Evolutionary conservation across 2,113 vertebrate genomes (phyloP), one percentile per base, ranked within the genome.

Genomic region (Euleptes europaea): DNA sequence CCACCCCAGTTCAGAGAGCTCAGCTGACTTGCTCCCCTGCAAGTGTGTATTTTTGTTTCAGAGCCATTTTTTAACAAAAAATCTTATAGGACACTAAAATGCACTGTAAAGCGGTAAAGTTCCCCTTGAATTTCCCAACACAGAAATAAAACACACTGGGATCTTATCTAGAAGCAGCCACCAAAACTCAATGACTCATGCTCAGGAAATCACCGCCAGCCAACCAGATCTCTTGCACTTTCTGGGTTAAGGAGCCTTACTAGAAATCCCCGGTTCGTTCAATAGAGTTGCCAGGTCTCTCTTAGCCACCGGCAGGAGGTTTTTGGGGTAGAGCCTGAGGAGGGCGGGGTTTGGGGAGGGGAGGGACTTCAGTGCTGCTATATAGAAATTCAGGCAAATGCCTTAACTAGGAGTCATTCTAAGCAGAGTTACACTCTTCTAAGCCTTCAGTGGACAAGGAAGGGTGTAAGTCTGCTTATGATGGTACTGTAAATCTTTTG

Each of bases 101-200:
- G 15, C 0, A 49, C 11, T 8, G 17, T 0, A 5, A 1, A 0
- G n/a, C 44, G 31, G 15, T 2, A 0, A n/a, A 72, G 54, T 3
- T 6, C 80, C 42, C 57, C 2, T 3, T 4, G 21, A 67, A 78
- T 9, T 73, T 71, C 75, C 73, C 49, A 3, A 19, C 3, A 40
- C 67, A 5, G 67, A 28, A 28, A 2, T 40, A 2, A 15, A 10
- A 0, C 6, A 3, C 0, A 33, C 47, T 38, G 54, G 51, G 28
- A 28, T 51, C 35, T 8, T 2, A 3, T 4, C 67, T 3, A 0
- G 0, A 54, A 67, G 31, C 3, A 0, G 81, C n/a, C 31, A 15
- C 33, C 21, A 1, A 0, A 1, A 83, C 47, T 9, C 74, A n/a
- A 28, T 40, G 66, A 72, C 57, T 71, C 35, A 44, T n/a, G 3